Evolutionary conservation across 2,113 vertebrate species (phyloP).

Genomic region (Chionodraco myersi): DNA sequence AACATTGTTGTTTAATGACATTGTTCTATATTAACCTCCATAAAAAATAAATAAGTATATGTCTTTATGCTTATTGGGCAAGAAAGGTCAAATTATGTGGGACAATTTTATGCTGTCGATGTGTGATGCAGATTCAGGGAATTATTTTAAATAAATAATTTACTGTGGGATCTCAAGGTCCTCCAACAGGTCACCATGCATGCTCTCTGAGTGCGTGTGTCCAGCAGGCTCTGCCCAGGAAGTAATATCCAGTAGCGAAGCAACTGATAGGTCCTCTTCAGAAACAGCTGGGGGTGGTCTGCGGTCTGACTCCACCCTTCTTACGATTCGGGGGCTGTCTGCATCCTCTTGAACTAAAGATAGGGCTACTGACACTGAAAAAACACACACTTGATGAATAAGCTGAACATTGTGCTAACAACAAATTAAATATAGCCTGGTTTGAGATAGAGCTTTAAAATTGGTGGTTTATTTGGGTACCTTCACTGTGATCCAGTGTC

Average conservation of each 20-base stretch:
- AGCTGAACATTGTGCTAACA: not conserved
- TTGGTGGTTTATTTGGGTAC: constrained; percentile 67
- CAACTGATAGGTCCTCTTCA: constrained; percentile 94
- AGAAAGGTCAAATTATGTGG: not conserved
- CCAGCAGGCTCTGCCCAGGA: constrained; percentile 87
- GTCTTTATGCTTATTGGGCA: not conserved
- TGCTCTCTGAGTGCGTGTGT: constrained; percentile 86
- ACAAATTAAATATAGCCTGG: not conserved
- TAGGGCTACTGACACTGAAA: constrained; percentile 85
- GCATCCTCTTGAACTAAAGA: constrained; percentile 93
- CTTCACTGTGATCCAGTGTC: constrained; percentile 95
- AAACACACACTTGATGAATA: not conserved
- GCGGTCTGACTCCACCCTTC: constrained; percentile 81
- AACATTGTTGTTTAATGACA: not conserved
- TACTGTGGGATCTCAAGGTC: constrained; percentile 85
- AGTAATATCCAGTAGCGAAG: constrained; percentile 89
- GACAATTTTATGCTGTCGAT: not conserved
- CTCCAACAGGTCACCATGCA: constrained; percentile 88
- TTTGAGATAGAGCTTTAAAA: constrained; percentile 2
- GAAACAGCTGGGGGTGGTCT: constrained; percentile 93
- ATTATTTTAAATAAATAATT: constrained; percentile 43
- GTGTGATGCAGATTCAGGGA: not conserved
- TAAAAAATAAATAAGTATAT: not conserved
- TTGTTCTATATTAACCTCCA: not conserved
- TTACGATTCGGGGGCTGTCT: constrained; percentile 82